Evolutionary conservation across 2,113 vertebrate genomes (phyloP).

Genomic region (Saguinus midas): DNA sequence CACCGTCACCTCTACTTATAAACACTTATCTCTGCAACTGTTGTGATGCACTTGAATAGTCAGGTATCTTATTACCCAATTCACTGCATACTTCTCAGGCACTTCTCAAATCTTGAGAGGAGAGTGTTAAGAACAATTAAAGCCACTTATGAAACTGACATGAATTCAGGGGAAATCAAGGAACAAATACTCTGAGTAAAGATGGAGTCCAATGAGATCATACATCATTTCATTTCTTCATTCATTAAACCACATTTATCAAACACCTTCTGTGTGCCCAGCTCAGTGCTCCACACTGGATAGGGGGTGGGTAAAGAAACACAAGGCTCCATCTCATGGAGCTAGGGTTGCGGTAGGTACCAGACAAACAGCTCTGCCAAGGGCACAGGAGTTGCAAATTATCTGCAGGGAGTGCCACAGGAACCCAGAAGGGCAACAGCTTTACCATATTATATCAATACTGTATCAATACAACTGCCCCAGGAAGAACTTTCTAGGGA

Average conservation of each 20-base stretch:
- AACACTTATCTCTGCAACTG: not conserved
- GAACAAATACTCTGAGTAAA: not conserved
- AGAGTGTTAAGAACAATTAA: not conserved
- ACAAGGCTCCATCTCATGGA: rapidly evolving
- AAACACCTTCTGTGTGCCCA: no score
- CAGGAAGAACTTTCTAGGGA: not conserved
- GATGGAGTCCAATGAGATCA: no score
- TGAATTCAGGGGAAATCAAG: not conserved
- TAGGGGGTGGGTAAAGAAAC: rapidly evolving
- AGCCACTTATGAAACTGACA: not conserved
- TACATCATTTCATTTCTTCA: not conserved
- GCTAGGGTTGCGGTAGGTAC: no score
- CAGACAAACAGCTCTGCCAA: not conserved
- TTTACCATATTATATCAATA: no score
- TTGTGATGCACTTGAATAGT: not conserved
- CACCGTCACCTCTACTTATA: not conserved
- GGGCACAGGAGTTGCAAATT: no score
- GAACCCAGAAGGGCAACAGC: no score
- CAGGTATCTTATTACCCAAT: not conserved
- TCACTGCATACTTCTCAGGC: not conserved
- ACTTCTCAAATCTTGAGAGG: not conserved
- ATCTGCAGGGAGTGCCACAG: no score
- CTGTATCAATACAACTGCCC: no score
- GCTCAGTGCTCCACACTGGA: not conserved
- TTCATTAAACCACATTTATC: not conserved